A percentile compares a stretch with the other conserved stretches of the same genome.
phyloP scores from a whole-genome alignment of 2,888 invertebrate genomes.

The Oligia fasciuncula region DNA sequence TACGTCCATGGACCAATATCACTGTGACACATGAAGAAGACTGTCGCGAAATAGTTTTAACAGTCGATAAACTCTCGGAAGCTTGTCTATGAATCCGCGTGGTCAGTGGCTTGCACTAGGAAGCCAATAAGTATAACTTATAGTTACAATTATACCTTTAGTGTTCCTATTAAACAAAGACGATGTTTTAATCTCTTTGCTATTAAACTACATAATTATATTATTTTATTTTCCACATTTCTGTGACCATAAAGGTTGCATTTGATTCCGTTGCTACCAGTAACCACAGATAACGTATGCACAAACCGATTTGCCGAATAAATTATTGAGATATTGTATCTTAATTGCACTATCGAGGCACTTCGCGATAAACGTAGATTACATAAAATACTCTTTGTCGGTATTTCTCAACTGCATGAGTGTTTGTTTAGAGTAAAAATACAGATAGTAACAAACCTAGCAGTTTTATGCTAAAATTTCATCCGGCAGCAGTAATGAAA shows the following conservation, averaged over 20 bases:
- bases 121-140: constrained; percentile 6
- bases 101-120: neutral
- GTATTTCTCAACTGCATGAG: constrained; percentile 56
- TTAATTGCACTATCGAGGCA: constrained; percentile 76
- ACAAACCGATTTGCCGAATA: constrained; percentile 70
- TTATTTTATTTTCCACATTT: constrained; percentile 27
- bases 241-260: constrained; percentile 21
- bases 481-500: neutral
- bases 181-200: no score
- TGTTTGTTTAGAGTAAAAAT: constrained; percentile 50
- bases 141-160: neutral
- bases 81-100: neutral
- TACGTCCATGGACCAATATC: no score
- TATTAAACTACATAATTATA: no score
- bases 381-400: constrained; percentile 71
- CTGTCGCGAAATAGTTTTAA: constrained; percentile 9
- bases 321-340: constrained; percentile 75
- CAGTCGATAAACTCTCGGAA: neutral
- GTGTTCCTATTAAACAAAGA: neutral
- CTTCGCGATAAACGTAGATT: constrained; percentile 67
- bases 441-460: neutral
- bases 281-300: constrained; percentile 65
- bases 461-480: constrained; percentile 23
- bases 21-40: neutral
- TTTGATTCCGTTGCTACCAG: constrained; percentile 29